A percentile compares a stretch with the other conserved stretches of the same genome.
Conservation (phyloP, 2,797 vertebrate species). For the Tadarida brasiliensis region DNA sequence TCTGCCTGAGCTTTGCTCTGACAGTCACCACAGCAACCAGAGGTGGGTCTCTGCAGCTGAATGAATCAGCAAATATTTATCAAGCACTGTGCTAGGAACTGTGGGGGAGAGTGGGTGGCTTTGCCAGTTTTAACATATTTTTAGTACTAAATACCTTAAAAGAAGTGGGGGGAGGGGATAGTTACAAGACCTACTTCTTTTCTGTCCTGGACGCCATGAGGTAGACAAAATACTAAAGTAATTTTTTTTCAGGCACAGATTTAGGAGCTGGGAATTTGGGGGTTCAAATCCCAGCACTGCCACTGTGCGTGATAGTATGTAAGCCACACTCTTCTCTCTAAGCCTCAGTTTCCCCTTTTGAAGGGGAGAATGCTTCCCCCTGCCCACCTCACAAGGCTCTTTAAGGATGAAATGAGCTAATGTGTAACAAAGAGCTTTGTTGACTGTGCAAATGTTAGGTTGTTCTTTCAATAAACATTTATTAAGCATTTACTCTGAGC, state of each 20-base stretch:
- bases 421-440: constrained; percentile 83
- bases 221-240: background rate
- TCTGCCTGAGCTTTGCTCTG: background rate
- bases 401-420: constrained; percentile 76
- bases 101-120: background rate
- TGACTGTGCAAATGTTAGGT: constrained; percentile 83
- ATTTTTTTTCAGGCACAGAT: background rate
- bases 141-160: background rate
- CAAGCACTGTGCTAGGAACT: background rate
- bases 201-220: background rate
- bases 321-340: background rate
- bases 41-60: background rate
- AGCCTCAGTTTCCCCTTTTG: constrained; percentile 41
- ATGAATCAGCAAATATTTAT: constrained; percentile 56
- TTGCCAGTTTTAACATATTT: background rate
- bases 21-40: constrained; percentile 24
- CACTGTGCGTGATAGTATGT: rapidly evolving
- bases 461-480: constrained; percentile 84
- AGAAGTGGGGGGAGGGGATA: background rate
- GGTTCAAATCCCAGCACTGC: background rate
- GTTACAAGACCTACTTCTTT: background rate
- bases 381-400: constrained; percentile 52
- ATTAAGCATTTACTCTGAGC: constrained; percentile 79
- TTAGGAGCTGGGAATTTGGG: background rate
- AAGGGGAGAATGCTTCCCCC: background rate